These are phyloP conservation scores for Spongilla lacustris DNA, from an alignment of 37 sponge, comb jelly and placozoan genomes.

Conservation along the genomic window DNA sequence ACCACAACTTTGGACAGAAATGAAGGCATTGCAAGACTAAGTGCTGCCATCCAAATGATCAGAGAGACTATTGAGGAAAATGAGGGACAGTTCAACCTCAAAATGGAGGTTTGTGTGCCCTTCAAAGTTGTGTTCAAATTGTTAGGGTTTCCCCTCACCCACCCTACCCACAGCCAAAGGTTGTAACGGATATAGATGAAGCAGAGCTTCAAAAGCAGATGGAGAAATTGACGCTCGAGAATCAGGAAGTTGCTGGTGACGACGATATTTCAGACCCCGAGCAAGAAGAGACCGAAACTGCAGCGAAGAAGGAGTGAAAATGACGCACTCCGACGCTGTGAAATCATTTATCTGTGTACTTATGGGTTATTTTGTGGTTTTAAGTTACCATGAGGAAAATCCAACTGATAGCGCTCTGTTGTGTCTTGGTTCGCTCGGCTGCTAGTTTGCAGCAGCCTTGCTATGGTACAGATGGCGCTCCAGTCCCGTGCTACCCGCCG, in stretches of 20 bases:
- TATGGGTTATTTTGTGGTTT: background rate
- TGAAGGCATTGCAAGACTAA: constrained; percentile 89
- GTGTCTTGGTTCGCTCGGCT: background rate
- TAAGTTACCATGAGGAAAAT: background rate
- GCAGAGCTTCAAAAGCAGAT: constrained; percentile 85
- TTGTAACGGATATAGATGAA: constrained; percentile 94
- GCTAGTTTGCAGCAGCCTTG: background rate
- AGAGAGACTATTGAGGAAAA: constrained; percentile 89
- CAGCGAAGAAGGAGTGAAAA: background rate
- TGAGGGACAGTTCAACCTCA: constrained; percentile 85
- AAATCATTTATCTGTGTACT: background rate
- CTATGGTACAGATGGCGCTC: background rate
- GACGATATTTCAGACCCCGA: constrained; percentile 90
- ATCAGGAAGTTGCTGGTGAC: constrained; percentile 90
- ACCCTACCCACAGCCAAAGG: constrained; percentile 84
- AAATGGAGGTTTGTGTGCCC: constrained; percentile 73
- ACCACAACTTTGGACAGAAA: constrained; percentile 88
- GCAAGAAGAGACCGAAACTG: constrained; percentile 30
- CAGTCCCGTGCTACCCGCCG: constrained; percentile 25
- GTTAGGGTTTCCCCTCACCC: background rate
- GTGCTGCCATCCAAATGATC: constrained; percentile 84
- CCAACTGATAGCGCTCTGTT: background rate
- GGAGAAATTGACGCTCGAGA: constrained; percentile 84
- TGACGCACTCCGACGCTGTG: background rate
- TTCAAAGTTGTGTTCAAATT: background rate